Conservation (phyloP, 2,113 vertebrate species). For the Micronycteris hirsuta region DNA sequence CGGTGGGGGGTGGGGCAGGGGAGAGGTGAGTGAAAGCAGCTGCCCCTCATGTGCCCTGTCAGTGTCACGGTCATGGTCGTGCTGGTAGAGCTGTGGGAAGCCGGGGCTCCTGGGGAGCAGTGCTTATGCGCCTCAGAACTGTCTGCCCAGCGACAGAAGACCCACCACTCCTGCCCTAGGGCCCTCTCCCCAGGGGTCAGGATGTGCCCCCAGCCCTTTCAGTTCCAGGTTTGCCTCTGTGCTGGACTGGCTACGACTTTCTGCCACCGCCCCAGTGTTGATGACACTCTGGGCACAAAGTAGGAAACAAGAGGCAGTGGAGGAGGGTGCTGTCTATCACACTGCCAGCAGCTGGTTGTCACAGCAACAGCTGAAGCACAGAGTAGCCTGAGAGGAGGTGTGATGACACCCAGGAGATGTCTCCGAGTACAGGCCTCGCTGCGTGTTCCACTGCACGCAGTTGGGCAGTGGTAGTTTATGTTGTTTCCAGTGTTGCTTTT, state of each 20-base stretch:
- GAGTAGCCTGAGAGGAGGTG: not conserved
- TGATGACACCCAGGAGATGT: not conserved
- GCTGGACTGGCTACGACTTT: not conserved
- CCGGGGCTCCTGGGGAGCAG: not conserved
- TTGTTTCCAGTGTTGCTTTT: not conserved
- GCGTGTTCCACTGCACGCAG: fast-evolving
- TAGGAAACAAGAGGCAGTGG: not conserved
- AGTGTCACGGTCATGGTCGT: not conserved
- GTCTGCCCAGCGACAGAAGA: not conserved
- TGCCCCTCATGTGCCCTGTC: not conserved
- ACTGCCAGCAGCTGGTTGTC: slow-evolving; percentile 24
- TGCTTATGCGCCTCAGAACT: not conserved
- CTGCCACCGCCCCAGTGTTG: not conserved
- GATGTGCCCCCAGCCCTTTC: not conserved
- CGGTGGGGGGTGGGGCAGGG: not conserved
- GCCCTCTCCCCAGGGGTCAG: not conserved
- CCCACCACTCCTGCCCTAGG: not conserved
- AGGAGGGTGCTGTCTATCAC: not conserved
- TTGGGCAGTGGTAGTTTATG: not conserved
- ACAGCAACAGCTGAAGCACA: slow-evolving; percentile 24
- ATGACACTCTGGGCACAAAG: not conserved
- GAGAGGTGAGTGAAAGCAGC: not conserved
- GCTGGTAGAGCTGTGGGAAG: not conserved
- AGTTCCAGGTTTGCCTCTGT: not conserved
- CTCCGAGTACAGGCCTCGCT: not conserved